A percentile compares a stretch with the other conserved stretches of the same genome.
Conservation (phyloP, 2,888 invertebrate species). For the Parascotia fuliginaria region DNA sequence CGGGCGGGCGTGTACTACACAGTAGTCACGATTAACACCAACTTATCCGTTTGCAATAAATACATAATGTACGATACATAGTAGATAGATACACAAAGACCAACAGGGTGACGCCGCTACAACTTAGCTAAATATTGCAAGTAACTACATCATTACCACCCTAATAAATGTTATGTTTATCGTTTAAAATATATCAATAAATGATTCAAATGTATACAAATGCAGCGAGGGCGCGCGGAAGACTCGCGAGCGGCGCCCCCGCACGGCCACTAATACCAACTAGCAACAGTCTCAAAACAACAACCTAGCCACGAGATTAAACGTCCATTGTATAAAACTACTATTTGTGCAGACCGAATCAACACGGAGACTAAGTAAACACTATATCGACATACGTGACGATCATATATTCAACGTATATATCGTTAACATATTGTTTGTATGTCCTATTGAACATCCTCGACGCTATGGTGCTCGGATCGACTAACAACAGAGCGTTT, state of each 20-base stretch:
- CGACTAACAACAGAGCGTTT: constrained; percentile 61
- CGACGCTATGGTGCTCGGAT: constrained; percentile 62
- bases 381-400: constrained; percentile 51
- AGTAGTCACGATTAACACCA: constrained; percentile 68
- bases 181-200: constrained; percentile 69
- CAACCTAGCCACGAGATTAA: constrained; percentile 58
- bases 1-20: constrained; percentile 62
- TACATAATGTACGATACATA: constrained; percentile 61
- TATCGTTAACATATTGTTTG: constrained; percentile 43
- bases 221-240: constrained; percentile 61
- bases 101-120: constrained; percentile 68
- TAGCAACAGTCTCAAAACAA: constrained; percentile 56
- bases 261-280: constrained; percentile 37
- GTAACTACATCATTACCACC: constrained; percentile 77
- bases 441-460: constrained; percentile 46
- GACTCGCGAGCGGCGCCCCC: constrained; percentile 43
- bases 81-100: constrained; percentile 60
- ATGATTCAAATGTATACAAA: constrained; percentile 71
- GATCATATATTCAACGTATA: constrained; percentile 56
- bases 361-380: constrained; percentile 51
- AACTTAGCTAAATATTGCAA: constrained; percentile 80
- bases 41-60: constrained; percentile 62
- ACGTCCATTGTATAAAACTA: constrained; percentile 63
- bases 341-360: constrained; percentile 71
- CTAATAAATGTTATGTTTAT: constrained; percentile 66